Percentiles rank a stretch among this genome's conserved stretches.
Conservation (phyloP, 2,113 vertebrate genomes). For the Morone chrysops region DNA sequence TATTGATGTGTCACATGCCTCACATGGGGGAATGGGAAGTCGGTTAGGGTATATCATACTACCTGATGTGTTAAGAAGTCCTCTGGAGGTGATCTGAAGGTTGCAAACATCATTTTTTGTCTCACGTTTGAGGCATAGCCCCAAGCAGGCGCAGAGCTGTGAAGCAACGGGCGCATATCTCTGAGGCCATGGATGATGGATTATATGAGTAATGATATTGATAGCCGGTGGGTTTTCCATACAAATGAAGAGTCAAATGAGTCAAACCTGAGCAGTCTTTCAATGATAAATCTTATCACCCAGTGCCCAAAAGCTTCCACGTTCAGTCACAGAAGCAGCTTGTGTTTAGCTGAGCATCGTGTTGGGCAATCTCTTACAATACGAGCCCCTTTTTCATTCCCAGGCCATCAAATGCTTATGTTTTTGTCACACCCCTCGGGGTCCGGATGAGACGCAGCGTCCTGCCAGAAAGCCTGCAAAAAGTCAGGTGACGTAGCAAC, state of each 20-base stretch:
- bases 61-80: conserved; percentile 10
- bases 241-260: conserved; percentile 65
- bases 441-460: too few relatives aligned
- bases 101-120: conserved; percentile 52
- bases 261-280: conserved; percentile 48
- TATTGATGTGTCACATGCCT: neutral
- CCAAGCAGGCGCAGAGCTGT: conserved; percentile 25
- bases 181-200: conserved; percentile 56
- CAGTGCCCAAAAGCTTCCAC: conserved; percentile 7
- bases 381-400: neutral
- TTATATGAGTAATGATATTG: conserved; percentile 58
- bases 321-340: conserved; percentile 4
- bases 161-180: conserved; percentile 45
- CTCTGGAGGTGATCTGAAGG: conserved; percentile 47
- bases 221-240: conserved; percentile 59
- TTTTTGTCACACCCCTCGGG: too few relatives aligned
- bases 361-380: conserved; percentile 14
- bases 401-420: too few relatives aligned
- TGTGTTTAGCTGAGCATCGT: neutral
- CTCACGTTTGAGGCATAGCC: conserved; percentile 45
- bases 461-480: too few relatives aligned
- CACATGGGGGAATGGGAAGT: conserved; percentile 9
- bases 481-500: too few relatives aligned
- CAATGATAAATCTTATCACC: conserved; percentile 45
- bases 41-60: neutral